Base-by-base conservation (phyloP, 2,888 invertebrate species). In the Drosophila neonasuta region DNA sequence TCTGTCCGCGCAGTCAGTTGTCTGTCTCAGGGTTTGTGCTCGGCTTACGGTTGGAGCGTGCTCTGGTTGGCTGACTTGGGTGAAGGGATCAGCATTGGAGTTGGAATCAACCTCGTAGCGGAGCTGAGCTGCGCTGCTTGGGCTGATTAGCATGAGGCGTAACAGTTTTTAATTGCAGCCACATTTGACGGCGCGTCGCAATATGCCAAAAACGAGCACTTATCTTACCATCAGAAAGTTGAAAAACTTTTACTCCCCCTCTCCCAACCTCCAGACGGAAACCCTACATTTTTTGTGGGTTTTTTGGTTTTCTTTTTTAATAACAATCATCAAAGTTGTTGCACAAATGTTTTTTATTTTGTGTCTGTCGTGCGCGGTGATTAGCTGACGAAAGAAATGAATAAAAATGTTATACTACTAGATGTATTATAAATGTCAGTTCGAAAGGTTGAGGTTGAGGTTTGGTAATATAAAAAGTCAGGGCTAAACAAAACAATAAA, bases 151-250 rank as follows among this genome's bases (percentile, higher is more conserved):
- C 86, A 80, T 81, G 74, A 87, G 87, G 84, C 81, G 83, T 83
- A 82, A 82, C 87, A 86, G 79, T 83, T 88, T 84, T 84, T 88
- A 89, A 89, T 89, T 89, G 87, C 85, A 80, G 87, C 80, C 86
- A 88, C 89, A 88, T 83, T 86, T 79, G 83, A 72, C 77, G 68
- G 66, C 74, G 71, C 68, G 66, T 68, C 84, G 81, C 79, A 86
- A 73, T 76, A 70, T 80, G 76, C 81, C 62, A 68, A 77, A 77
- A 83, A 67, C 63, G 77, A 78, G 72, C 76, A 69, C 81, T 81
- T 83, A 81, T 81, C 81, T 80, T 68, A 65, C 71, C 83, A 81
- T 81, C 81, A 81, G 81, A 81, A 83, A 81, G 81, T 81, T 80
- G 62, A 66, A 81, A 81, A 81, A 81, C 79, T 79, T 83, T 77